Evolutionary conservation across 1,140 invertebrate genomes (phyloP), one percentile per base, ranked within the genome.

Genomic region (Drosophila setifemur): DNA sequence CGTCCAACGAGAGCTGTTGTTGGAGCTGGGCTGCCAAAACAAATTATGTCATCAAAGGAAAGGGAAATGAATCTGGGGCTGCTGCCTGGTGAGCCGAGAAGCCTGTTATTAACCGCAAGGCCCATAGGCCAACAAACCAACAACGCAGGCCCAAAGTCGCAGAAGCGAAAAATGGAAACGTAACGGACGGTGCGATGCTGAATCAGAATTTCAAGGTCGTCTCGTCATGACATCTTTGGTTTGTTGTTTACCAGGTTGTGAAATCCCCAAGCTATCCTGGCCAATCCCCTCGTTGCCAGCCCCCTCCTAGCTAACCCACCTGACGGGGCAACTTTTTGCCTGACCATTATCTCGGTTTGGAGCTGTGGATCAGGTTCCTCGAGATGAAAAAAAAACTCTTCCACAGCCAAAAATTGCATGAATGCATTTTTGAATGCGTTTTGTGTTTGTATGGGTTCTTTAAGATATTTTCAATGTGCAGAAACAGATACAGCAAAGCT

Each of bases 1-100:
- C 33, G 33, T 23, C 44, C 25, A 28, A 11, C 2, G n/a, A 43
- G 43, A 12, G 19, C 8, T 18, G 6, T 25, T 23, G 19, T 43
- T 50, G 18, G 21, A n/a, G 14, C 14, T 48, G 33, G 57, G 11
- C 42, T 26, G 49, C 44, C 45, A 55, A 44, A 70, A 55, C 40
- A 68, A 63, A 67, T 72, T 81, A 81, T 81, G 73, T 82, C 77
- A 82, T 82, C 58, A 47, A 63, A 69, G 63, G 57, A 77, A 64
- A 42, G 40, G 64, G 61, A 66, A 66, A 64, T 49, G 58, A 47
- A 29, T 21, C 18, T 42, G 53, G 23, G 29, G n/a, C n/a, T n/a
- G n/a, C n/a, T n/a, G n/a, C n/a, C 12, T 12, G 25, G 23, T 23
- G 31, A 37, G 29, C 29, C 18, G 55, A 35, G 60, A 64, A 64